Evolutionary conservation across 2,797 vertebrate species (phyloP), one percentile per base, ranked within the genome.

Genomic region (Neopelma chrysocephalum): DNA sequence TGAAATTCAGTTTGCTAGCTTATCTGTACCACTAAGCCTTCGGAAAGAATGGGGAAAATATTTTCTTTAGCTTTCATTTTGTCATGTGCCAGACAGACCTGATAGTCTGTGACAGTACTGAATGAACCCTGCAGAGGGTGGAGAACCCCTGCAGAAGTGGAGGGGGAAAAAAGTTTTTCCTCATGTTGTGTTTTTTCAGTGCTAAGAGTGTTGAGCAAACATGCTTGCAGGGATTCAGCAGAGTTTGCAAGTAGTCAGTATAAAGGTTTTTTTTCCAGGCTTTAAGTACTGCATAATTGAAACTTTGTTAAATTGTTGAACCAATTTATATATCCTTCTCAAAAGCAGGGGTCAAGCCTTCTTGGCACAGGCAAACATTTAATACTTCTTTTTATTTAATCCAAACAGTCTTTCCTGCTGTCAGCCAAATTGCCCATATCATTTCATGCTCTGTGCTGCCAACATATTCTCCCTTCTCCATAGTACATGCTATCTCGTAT

Each of bases 281-380:
- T 82, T 54, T n/a, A 86, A 93, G 50, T 64, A 26, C 56, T 56
- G 36, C 64, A 38, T 82, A 93, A 87, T 66, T 95, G 82, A 92
- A 96, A 96, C 80, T 93, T 94, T 94, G 71, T 79, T 90, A 82
- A 92, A 88, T 93, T 87, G 68, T 87, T 95, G 57, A 65, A 76
- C 34, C 70, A 85, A 47, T 95, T 96, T 79, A 84, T 94, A 73
- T 86, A 93, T 87, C 54, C 47, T 36, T 90, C 96, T 89, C 77
- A 83, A 86, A 96, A 93, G 68, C 50, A 25, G 31, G 38, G 93
- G 90, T 81, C 91, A 86, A 34, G 57, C 22, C 92, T 94, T 78
- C 25, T 69, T 82, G 85, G 82, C 93, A 82, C 27, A 14, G 51
- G n/a, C 61, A 76, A 84, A 48, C 64, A 58, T 69, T 84, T 90